These are phyloP conservation scores for Sinopyrophorus schimmeli DNA, from an alignment of 2,888 invertebrate genomes.

Conservation along the genomic window DNA sequence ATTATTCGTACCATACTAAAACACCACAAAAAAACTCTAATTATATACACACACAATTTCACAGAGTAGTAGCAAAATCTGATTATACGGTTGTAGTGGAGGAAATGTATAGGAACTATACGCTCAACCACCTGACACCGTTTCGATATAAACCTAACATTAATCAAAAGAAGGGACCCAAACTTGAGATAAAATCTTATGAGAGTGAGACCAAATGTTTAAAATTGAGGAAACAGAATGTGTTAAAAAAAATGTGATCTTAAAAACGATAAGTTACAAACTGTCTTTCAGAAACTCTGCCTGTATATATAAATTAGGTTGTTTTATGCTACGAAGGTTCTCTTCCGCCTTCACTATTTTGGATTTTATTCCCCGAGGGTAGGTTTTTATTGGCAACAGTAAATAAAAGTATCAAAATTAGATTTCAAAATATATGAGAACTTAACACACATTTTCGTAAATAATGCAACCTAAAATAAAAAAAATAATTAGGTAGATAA, in stretches of 20 bases:
- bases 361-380: too few species aligned
- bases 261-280: conserved; percentile 26
- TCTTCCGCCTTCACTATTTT: conserved; percentile 17
- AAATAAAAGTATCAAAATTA: too few species aligned
- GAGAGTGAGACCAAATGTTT: conserved; percentile 17
- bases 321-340: conserved; percentile 36
- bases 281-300: conserved; percentile 29
- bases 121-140: conserved; percentile 38
- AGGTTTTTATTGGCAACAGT: too few species aligned
- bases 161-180: conserved; percentile 39
- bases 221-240: conserved; percentile 23
- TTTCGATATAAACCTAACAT: conserved; percentile 39
- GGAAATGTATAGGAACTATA: conserved; percentile 17
- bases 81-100: conserved; percentile 17
- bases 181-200: conserved; percentile 31
- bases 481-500: too few species aligned
- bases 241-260: conserved; percentile 23
- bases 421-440: too few species aligned
- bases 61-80: conserved; percentile 29
- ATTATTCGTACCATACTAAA: conserved; percentile 17
- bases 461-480: too few species aligned
- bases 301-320: conserved; percentile 38
- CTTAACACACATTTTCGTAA: too few species aligned
- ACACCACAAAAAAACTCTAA: conserved; percentile 23
- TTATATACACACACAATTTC: conserved; percentile 24